A percentile compares a stretch with the other conserved stretches of the same genome.
phyloP scores from a whole-genome alignment of 2,797 vertebrate genomes.

The Poeciliopsis presidionis region DNA sequence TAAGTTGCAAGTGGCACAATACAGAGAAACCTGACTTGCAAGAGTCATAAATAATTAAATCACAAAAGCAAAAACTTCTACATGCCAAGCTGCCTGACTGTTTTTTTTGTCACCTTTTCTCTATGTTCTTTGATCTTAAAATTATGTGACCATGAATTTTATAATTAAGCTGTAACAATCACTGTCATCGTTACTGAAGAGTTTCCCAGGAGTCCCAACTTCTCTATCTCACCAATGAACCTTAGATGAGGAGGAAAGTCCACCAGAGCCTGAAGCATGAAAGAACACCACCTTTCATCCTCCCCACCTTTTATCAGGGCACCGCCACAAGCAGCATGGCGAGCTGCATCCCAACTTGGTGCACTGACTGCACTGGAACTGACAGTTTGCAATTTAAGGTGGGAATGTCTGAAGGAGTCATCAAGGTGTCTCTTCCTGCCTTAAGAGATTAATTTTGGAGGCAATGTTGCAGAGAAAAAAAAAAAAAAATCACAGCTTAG shows the following conservation, averaged over 20 bases:
- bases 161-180: not conserved
- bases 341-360: not conserved
- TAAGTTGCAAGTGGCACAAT: not conserved
- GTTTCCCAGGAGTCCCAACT: not conserved
- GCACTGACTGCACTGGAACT: not conserved
- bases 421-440: not conserved
- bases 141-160: not conserved
- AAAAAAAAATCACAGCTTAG: not conserved
- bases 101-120: not conserved
- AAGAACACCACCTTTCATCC: constrained; percentile 3
- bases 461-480: not conserved
- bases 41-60: constrained; percentile 7
- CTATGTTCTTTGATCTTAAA: not conserved
- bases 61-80: not conserved
- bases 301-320: not conserved
- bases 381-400: not conserved
- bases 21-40: not conserved
- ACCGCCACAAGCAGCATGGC: not conserved
- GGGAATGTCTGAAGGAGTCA: not conserved
- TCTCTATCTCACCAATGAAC: not conserved
- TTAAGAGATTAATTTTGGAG: not conserved
- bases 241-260: not conserved
- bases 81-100: not conserved
- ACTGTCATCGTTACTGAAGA: not conserved
- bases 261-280: not conserved